Percentiles rank a stretch among this genome's conserved stretches.
Evolutionary conservation across 2,797 vertebrate genomes (phyloP).

Genomic region (Anas georgica): DNA sequence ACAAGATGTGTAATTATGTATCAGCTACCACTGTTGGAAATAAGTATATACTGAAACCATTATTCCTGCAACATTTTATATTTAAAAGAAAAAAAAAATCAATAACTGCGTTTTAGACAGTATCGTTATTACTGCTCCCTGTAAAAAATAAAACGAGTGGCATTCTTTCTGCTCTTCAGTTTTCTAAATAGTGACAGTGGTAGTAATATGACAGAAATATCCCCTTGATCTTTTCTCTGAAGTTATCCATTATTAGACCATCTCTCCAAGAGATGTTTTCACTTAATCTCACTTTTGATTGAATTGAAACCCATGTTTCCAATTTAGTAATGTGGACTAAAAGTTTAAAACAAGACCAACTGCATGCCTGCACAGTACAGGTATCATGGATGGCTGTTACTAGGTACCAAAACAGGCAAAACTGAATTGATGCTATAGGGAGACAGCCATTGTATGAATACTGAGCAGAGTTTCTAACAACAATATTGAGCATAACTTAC

Average conservation of each 20-base stretch:
- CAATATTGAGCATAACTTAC: background rate
- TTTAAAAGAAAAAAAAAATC: background rate
- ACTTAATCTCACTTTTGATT: background rate
- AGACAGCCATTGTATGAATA: background rate
- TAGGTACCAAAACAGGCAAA: background rate
- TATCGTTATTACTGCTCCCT: background rate
- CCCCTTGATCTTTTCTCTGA: background rate
- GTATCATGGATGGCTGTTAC: background rate
- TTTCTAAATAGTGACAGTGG: background rate
- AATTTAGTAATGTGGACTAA: background rate
- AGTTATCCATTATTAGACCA: background rate
- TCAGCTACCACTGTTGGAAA: background rate
- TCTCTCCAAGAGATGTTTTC: background rate
- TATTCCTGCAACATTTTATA: background rate
- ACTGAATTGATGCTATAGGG: background rate
- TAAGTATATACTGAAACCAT: background rate
- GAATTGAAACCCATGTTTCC: background rate
- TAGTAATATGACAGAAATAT: background rate
- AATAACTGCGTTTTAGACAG: background rate
- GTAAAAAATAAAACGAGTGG: background rate
- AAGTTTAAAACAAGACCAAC: background rate
- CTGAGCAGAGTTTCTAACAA: background rate
- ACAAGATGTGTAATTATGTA: background rate
- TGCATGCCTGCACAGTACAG: background rate
- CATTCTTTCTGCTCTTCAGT: background rate